Evolutionary conservation across 37 sponge, comb jelly and placozoan species (phyloP).

Genomic region (Axinella damicornis): DNA sequence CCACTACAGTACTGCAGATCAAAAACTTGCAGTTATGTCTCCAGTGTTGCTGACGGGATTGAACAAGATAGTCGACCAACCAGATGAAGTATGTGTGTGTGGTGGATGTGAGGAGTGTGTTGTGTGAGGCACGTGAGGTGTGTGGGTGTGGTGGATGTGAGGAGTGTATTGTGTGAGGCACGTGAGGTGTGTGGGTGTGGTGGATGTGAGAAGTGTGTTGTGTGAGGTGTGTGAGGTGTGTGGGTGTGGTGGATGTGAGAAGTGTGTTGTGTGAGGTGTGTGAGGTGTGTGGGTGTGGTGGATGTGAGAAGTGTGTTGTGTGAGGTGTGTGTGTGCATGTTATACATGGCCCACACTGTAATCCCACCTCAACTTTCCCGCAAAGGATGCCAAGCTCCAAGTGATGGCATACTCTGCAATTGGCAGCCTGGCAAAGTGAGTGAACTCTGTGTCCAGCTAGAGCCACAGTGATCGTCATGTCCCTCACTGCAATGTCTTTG

Average conservation of each 20-base stretch:
- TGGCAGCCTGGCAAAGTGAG: constrained; percentile 43
- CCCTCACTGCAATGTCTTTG: background rate
- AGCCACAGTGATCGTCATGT: too few relatives aligned
- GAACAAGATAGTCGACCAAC: constrained; percentile 51
- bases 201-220: background rate
- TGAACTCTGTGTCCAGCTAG: background rate
- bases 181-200: constrained; percentile 31
- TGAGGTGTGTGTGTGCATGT: too few relatives aligned
- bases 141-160: background rate
- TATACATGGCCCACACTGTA: too few relatives aligned
- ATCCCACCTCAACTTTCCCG: too few relatives aligned
- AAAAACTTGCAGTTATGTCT: constrained; percentile 56
- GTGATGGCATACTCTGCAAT: constrained; percentile 46
- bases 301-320: background rate
- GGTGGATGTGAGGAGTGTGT: background rate
- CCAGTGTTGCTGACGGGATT: constrained; percentile 74
- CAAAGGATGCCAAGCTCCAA: constrained; percentile 24
- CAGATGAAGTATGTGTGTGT: constrained; percentile 39
- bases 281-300: constrained; percentile 29
- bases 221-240: constrained; percentile 31
- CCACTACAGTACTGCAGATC: constrained; percentile 27
- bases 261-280: too few relatives aligned
- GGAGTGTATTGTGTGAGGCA: background rate
- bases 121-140: constrained; percentile 17
- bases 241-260: background rate